Base-by-base conservation (phyloP, 2,888 invertebrate genomes). In the Pemphredon lugubris region DNA sequence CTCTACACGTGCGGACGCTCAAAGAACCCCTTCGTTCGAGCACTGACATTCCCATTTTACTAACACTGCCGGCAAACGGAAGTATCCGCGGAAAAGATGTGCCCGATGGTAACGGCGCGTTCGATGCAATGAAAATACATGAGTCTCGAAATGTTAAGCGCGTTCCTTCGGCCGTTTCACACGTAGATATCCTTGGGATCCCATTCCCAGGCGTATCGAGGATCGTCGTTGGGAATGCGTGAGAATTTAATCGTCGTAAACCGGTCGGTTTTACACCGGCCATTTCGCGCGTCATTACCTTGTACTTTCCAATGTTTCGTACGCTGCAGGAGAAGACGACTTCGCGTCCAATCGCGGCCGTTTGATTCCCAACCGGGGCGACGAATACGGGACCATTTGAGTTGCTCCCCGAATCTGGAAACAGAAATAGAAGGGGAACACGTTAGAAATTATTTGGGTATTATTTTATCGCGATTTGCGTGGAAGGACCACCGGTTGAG, bases 311-410 rank as follows among this genome's bases (percentile, higher is more conserved):
- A 73, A 88, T 88, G 83, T 88, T 88, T 73, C 87, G 86, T 69
- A 89, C 86, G 76, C 86, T 88, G 83, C 89, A 89, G 65, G 89
- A 88, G 78, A 89, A 88, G 68, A 85, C 83, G 65, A 85, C 88
- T 75, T 89, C 89, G 47, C 87, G 86, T 47, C 89, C 89, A 68
- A 88, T 86, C 57, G 89, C 87, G 53, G 88, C 89, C 50, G 89
- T 89, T 77, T 87, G 87, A 83, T 89, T 89, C 70, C 86, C 86
- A 70, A 89, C 87, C 57, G 89, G 87, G 42, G 83, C 81, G 73
- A 86, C 85, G 75, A 89, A 88, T 73, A 84, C 81, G 60, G 88
- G 88, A 34, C 84, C 84, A 60, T 75, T 70, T 70, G 81, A 68
- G 69, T 75, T 64, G 23, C 13, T 58, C 53, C 80, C 79, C 59